Base-by-base conservation (phyloP, 2,888 invertebrate species). In the Glaucopsyche alexis region DNA sequence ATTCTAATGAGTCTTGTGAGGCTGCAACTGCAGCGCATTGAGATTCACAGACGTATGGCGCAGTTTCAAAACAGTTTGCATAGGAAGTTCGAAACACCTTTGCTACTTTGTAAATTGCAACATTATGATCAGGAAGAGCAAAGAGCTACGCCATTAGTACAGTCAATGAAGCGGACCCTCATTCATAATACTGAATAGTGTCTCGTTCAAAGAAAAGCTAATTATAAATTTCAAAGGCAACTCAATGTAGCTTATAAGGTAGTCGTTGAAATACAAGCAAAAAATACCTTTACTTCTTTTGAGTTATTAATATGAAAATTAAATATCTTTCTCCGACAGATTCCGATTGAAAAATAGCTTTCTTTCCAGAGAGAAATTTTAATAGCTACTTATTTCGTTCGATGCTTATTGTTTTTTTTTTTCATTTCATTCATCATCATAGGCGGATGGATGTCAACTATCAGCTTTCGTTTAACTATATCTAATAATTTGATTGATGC, bases 201-300 rank as follows among this genome's bases (percentile, higher is more conserved):
- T 67, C 67, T 47, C 67, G 67, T 67, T 67, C 45, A 67, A 67
- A 67, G 67, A 67, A 67, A 67, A 67, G 67, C 47, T 67, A 67
- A 67, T 67, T 67, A 67, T 67, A 45, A 19, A 45, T 67, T 67
- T 67, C 67, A 67, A 67, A 67, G 67, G 47, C 47, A 13, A 19
- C 19, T 67, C 67, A 13, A 45, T 67, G 67, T 47, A 45, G 47
- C 47, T 67, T 60, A 29, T 29, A 60, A 67, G 29, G 29, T 29
- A 19, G 67, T 42, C 42, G 47, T 11, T 16, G 29, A 60, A 67
- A 45, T 67, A 45, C 67, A 67, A 67, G 67, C 45, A 45, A 42
- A 67, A 42, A 67, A 47, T 69, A 13, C 16, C 47, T 47, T 47
- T 45, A 14, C 19, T 45, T 11, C 60, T 60, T 6, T 60, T 14